Conservation (phyloP, 2,888 invertebrate genomes). For the Platycnemis pennipes region DNA sequence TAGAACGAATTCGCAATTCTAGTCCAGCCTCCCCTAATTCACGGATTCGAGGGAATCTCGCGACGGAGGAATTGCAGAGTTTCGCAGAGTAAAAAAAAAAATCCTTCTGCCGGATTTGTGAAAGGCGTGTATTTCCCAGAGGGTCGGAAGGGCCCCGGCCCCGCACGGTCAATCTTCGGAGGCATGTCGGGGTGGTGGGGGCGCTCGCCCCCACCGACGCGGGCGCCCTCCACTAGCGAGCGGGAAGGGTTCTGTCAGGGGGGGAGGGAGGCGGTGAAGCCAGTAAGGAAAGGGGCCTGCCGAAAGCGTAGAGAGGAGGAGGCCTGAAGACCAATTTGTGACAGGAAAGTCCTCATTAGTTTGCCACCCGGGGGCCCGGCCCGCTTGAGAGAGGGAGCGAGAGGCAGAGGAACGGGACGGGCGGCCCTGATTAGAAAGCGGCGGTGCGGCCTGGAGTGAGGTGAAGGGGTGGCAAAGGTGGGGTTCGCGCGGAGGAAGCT, state of each 20-base stretch:
- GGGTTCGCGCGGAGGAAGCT: constrained; percentile 22
- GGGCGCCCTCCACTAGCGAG: background rate
- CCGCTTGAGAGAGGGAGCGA: constrained; percentile 26
- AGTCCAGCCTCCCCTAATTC: no score
- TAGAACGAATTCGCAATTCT: no score
- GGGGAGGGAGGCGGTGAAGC: constrained; percentile 2
- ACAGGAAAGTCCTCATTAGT: constrained; percentile 69
- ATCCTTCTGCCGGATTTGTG: background rate
- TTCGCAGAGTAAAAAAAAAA: background rate
- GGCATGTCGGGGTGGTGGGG: background rate
- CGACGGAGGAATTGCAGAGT: background rate
- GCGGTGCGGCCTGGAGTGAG: constrained; percentile 28
- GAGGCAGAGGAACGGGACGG: constrained; percentile 17
- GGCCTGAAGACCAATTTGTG: constrained; percentile 68
- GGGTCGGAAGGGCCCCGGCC: background rate
- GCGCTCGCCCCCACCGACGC: no score
- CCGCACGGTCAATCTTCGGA: background rate
- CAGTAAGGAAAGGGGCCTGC: background rate
- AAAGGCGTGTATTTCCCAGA: background rate
- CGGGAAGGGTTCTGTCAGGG: background rate
- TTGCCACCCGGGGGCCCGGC: constrained; percentile 63
- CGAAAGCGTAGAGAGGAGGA: constrained; percentile 4
- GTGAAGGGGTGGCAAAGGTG: constrained; percentile 24
- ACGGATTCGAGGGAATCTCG: background rate
- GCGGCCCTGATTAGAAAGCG: constrained; percentile 62